These are phyloP conservation scores for Imbricaverruca yamaguchii DNA, from an alignment of 2,888 invertebrate genomes.

Conservation along the genomic window DNA sequence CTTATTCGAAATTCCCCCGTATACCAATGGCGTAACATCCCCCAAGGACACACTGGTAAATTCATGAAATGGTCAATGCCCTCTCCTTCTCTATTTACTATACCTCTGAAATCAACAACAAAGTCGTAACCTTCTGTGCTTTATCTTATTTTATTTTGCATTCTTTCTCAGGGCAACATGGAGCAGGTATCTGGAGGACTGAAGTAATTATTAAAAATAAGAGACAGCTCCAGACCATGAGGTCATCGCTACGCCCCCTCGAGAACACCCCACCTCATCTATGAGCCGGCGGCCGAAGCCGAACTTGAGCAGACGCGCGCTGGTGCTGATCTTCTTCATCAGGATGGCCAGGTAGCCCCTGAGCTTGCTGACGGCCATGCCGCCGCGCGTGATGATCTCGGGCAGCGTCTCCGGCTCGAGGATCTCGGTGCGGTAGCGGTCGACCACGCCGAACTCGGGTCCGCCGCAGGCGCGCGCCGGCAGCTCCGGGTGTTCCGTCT, in stretches of 20 bases:
- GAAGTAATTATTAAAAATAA: too few species aligned
- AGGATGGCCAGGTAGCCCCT: constrained; percentile 70
- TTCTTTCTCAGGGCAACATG: too few species aligned
- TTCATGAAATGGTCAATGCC: too few species aligned
- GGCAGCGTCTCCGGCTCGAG: constrained; percentile 14
- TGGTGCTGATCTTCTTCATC: constrained; percentile 72
- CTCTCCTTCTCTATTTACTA: background rate
- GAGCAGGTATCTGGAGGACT: too few species aligned
- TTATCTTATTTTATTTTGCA: too few species aligned
- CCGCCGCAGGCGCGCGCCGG: constrained; percentile 32
- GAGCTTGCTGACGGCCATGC: constrained; percentile 64
- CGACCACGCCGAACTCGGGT: constrained; percentile 52
- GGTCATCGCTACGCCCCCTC: background rate
- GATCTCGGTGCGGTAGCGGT: constrained; percentile 58
- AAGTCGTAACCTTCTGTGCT: too few species aligned
- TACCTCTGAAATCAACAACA: too few species aligned
- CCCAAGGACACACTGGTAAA: too few species aligned
- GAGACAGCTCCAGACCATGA: too few species aligned
- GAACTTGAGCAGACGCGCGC: constrained; percentile 64
- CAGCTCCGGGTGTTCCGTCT: constrained; percentile 28
- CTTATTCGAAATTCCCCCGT: too few species aligned
- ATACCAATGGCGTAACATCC: too few species aligned
- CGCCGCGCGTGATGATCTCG: constrained; percentile 22
- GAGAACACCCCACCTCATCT: constrained; percentile 50
- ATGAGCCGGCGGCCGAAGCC: constrained; percentile 68